Base-by-base conservation (phyloP, 64 coral and sea anemone species). In the Pachyseris speciosa region DNA sequence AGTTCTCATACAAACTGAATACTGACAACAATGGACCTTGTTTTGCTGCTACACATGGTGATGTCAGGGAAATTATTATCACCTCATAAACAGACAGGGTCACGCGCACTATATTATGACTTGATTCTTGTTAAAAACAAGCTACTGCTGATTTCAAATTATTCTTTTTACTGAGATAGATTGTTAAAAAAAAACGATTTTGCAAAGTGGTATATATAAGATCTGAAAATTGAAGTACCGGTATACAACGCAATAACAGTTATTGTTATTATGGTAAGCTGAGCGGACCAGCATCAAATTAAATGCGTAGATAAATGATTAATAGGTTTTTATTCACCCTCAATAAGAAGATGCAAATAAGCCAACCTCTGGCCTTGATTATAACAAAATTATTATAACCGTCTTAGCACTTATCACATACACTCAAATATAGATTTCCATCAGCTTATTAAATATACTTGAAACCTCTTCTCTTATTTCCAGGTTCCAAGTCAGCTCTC, bases 401-500 rank as follows among this genome's bases (percentile, higher is more conserved):
- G n/a, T n/a, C n/a, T n/a, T n/a, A n/a, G n/a, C n/a, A n/a, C n/a
- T n/a, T n/a, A n/a, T n/a, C n/a, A n/a, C n/a, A n/a, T n/a, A n/a
- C n/a, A n/a, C n/a, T n/a, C n/a, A n/a, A n/a, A n/a, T n/a, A n/a
- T n/a, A n/a, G n/a, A n/a, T n/a, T n/a, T n/a, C n/a, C n/a, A n/a
- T n/a, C n/a, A n/a, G n/a, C n/a, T n/a, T n/a, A n/a, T n/a, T n/a
- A n/a, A n/a, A n/a, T n/a, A n/a, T n/a, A n/a, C n/a, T n/a, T n/a
- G n/a, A n/a, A n/a, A n/a, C 11, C 13, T 63, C 27, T 26, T 61
- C 2, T 60, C 1, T 37, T 22, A n/a, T 81, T 22, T 81, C 17
- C 77, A 81, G 77, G 15, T 9, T 40, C 67, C 67, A 38, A n/a
- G 53, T 37, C 31, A 81, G 34, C 80, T 92, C n/a, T 84, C 89